Evolutionary conservation across 2,797 vertebrate genomes (phyloP).

Genomic region (Tokudaia tokunoshimensis): DNA sequence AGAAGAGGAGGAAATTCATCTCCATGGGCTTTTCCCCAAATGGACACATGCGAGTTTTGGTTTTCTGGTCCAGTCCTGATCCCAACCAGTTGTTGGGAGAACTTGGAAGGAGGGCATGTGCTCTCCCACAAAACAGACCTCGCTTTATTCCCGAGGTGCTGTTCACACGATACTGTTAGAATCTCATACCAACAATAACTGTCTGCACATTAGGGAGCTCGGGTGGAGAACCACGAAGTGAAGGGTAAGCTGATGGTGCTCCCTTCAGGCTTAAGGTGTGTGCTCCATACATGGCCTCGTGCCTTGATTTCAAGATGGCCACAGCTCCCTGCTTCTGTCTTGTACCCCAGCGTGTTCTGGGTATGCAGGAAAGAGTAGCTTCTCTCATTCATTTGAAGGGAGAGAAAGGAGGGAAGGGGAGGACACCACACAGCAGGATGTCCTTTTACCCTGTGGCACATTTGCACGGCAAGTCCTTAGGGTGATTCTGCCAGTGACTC

Average conservation of each 20-base stretch:
- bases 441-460: neutral
- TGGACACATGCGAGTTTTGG: neutral
- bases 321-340: neutral
- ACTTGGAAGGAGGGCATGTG: neutral
- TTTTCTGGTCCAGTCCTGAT: neutral
- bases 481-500: neutral
- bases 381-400: neutral
- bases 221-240: too few species aligned
- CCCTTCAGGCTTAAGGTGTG: neutral
- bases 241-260: too few species aligned
- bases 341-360: neutral
- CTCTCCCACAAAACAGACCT: neutral
- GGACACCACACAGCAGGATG: too few species aligned
- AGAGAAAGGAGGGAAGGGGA: neutral
- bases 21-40: neutral
- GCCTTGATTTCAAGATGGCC: neutral
- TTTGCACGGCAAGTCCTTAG: rapidly evolving
- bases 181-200: neutral
- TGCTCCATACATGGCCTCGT: neutral
- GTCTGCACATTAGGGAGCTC: neutral
- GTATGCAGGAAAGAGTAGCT: neutral
- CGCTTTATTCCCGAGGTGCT: rapidly evolving
- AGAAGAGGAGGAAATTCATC: neutral
- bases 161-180: neutral
- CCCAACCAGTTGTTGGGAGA: neutral